Conservation (phyloP, 2,888 invertebrate genomes). For the Ceramica pisi region DNA sequence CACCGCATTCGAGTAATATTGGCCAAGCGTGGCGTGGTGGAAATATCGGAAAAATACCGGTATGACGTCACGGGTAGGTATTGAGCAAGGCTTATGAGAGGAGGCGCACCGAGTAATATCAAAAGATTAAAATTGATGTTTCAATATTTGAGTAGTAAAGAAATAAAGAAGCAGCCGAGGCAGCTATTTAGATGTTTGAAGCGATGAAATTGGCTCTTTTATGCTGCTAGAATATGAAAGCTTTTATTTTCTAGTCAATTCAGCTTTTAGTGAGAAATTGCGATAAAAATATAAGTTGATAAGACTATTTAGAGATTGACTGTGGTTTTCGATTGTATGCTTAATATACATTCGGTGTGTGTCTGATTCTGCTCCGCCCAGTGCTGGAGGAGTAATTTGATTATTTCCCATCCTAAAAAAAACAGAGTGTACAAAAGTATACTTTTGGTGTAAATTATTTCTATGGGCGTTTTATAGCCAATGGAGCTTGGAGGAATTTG, state of each 20-base stretch:
- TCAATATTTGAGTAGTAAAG: slow-evolving; percentile 51
- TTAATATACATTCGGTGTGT: no score
- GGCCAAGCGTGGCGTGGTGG: slow-evolving; percentile 49
- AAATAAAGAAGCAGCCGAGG: neutral
- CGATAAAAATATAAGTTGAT: neutral
- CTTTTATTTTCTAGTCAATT: neutral
- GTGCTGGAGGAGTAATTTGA: no score
- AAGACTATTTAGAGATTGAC: neutral
- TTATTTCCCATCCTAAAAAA: no score
- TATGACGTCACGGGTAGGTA: slow-evolving; percentile 54
- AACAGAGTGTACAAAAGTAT: no score
- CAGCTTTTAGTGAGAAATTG: no score
- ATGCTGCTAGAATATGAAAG: neutral
- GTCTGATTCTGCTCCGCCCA: no score
- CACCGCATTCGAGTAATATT: slow-evolving; percentile 68
- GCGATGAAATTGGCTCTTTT: slow-evolving; percentile 11
- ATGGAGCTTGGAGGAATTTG: neutral
- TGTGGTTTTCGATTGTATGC: neutral
- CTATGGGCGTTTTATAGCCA: neutral
- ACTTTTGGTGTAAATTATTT: neutral
- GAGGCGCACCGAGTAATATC: slow-evolving; percentile 62
- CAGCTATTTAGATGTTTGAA: slow-evolving; percentile 3
- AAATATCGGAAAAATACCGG: slow-evolving; percentile 70
- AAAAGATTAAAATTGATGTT: slow-evolving; percentile 62
- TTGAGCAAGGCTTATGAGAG: slow-evolving; percentile 64